A percentile compares a stretch with the other conserved stretches of the same genome.
Conservation (phyloP, 2,888 invertebrate species). For the Melitaea athalia region DNA sequence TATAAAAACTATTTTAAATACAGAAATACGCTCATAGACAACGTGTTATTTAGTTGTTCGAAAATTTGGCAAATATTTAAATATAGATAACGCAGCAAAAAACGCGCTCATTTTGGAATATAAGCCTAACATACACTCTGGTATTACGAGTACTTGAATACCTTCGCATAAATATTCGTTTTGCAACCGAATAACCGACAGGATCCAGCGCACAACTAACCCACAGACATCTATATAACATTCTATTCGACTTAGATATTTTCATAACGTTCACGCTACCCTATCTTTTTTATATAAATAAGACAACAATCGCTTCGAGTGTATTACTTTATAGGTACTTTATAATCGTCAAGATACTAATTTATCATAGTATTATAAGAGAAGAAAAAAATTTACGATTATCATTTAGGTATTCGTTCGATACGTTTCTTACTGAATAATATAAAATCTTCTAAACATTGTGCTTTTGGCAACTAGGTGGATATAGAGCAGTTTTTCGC, state of each 20-base stretch:
- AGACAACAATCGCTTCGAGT: conserved; percentile 6
- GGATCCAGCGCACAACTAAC: neutral
- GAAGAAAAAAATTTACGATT: conserved; percentile 10
- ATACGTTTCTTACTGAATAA: conserved; percentile 23
- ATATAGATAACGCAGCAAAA: conserved; percentile 1
- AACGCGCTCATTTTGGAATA: conserved; percentile 1
- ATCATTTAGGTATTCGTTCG: conserved; percentile 11
- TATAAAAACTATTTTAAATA: neutral
- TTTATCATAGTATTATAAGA: conserved; percentile 16
- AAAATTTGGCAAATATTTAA: conserved; percentile 23
- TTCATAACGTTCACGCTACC: neutral
- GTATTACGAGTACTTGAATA: conserved; percentile 6
- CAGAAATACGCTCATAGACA: neutral
- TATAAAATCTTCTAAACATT: conserved; percentile 28
- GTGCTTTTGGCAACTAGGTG: conserved; percentile 29
- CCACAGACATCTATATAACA: too few relatives aligned
- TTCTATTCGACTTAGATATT: neutral
- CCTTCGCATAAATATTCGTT: neutral
- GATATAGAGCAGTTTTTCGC: conserved; percentile 22
- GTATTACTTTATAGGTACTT: neutral
- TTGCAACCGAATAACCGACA: neutral
- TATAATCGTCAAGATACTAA: conserved; percentile 10
- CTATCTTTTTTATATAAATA: neutral
- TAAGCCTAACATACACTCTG: conserved; percentile 8
- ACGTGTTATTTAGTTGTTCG: conserved; percentile 5